phyloP scores from a whole-genome alignment of 2,113 vertebrate genomes.

The Chlamydotis undulata region DNA sequence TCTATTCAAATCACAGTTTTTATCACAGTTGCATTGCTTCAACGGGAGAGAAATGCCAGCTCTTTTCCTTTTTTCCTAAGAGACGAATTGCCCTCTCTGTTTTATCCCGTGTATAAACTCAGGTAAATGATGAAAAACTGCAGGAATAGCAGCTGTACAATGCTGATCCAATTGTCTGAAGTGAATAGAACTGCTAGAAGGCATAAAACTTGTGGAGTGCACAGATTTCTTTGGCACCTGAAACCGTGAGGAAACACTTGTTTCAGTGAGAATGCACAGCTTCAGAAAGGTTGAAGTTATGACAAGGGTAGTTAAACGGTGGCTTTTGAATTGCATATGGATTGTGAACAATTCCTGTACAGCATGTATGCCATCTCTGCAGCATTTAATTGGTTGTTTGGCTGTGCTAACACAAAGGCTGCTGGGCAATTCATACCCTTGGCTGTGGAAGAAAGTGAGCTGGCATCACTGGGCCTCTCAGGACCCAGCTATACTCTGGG shows the following conservation, averaged over 20 bases:
- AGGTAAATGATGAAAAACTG: slow-evolving; percentile 36
- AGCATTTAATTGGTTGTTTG: neutral
- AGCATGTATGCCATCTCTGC: neutral
- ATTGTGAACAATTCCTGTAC: neutral
- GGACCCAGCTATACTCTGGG: neutral
- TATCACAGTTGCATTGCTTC: neutral
- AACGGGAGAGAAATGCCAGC: neutral
- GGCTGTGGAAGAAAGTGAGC: neutral
- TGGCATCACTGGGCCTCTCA: neutral
- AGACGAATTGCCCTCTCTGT: neutral
- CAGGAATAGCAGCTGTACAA: neutral
- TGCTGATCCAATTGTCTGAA: slow-evolving; percentile 9
- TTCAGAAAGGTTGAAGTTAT: neutral
- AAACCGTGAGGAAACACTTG: neutral
- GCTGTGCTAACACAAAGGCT: neutral
- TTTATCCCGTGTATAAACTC: slow-evolving; percentile 19
- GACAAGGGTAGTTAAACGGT: neutral
- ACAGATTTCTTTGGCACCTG: slow-evolving; percentile 7
- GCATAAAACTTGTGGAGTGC: neutral
- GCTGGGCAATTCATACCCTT: neutral
- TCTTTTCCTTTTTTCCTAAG: neutral
- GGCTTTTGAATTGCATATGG: neutral
- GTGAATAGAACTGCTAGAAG: neutral
- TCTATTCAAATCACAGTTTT: neutral
- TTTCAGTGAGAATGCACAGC: neutral